Evolutionary conservation across 2,113 vertebrate species (phyloP).

Genomic region (Jaculus jaculus): DNA sequence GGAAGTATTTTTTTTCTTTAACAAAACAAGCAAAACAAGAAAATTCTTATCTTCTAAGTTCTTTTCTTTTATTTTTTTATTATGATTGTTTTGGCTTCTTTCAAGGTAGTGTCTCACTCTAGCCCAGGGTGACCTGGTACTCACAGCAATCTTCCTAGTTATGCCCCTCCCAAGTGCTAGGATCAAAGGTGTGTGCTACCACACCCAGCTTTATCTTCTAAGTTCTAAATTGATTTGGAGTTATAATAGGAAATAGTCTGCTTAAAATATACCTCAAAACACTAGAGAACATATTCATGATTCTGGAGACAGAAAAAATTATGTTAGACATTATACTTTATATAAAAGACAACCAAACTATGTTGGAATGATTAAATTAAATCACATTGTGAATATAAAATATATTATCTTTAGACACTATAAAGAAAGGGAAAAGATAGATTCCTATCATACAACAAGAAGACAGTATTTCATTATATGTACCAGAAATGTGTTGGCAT

Average conservation of each 20-base stretch:
- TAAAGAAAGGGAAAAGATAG: not conserved
- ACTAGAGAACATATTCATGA: not conserved
- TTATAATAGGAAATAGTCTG: not conserved
- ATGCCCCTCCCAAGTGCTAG: too few relatives aligned
- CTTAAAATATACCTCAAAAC: constrained; percentile 26
- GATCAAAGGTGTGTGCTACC: too few relatives aligned
- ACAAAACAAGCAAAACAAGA: too few relatives aligned
- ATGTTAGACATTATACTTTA: not conserved
- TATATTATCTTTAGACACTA: not conserved
- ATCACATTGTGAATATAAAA: not conserved
- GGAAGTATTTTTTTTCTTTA: too few relatives aligned
- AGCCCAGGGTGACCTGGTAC: too few relatives aligned
- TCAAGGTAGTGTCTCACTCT: too few relatives aligned
- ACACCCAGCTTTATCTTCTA: not conserved
- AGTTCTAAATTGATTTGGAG: not conserved
- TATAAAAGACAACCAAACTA: not conserved
- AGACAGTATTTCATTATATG: not conserved
- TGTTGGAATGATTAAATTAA: not conserved
- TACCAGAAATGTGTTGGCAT: not conserved
- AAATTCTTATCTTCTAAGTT: too few relatives aligned
- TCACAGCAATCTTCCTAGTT: too few relatives aligned
- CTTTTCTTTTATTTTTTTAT: too few relatives aligned
- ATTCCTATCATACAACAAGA: fast-evolving
- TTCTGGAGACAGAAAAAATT: not conserved
- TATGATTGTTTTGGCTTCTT: too few relatives aligned